Percentiles rank a stretch among this genome's conserved stretches.
These are phyloP conservation scores for Melanerpes aurifrons DNA, from an alignment of 2,113 vertebrate genomes.

Conservation along the genomic window DNA sequence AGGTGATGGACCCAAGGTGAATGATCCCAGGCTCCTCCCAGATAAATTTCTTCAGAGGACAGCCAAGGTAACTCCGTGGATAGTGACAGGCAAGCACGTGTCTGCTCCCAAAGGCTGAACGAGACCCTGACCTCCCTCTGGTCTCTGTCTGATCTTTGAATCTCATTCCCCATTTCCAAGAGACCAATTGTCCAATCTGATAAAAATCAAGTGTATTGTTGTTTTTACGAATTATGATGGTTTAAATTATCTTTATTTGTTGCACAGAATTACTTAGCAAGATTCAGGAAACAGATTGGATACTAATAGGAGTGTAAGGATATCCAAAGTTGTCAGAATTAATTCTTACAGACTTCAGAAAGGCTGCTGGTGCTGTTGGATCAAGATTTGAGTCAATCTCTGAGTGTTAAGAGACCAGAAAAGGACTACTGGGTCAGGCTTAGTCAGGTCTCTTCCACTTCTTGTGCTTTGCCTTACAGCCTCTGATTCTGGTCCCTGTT, in stretches of 20 bases:
- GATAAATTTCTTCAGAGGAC: constrained; percentile 87
- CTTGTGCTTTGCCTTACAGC: background rate
- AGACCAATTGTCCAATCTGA: background rate
- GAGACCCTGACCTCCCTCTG: background rate
- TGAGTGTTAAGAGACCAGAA: background rate
- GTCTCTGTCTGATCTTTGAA: constrained; percentile 18
- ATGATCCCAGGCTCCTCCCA: constrained; percentile 59
- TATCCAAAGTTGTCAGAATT: constrained; percentile 57
- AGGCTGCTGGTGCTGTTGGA: background rate
- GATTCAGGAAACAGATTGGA: constrained; percentile 31
- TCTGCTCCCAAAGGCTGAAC: background rate
- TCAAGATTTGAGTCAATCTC: constrained; percentile 4
- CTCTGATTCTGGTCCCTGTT: background rate
- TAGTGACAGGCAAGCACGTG: accelerated
- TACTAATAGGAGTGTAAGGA: background rate
- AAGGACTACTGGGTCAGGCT: background rate
- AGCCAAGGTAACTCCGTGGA: constrained; percentile 82
- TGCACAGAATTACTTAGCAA: constrained; percentile 28
- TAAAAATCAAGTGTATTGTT: constrained; percentile 43
- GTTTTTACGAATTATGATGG: constrained; percentile 42
- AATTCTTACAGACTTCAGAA: constrained; percentile 42
- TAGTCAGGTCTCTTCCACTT: background rate
- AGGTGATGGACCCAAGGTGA: constrained; percentile 36
- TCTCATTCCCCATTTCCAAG: background rate
- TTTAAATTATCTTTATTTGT: constrained; percentile 49